Conservation (phyloP, 2,113 vertebrate genomes). For the Numida meleagris region DNA sequence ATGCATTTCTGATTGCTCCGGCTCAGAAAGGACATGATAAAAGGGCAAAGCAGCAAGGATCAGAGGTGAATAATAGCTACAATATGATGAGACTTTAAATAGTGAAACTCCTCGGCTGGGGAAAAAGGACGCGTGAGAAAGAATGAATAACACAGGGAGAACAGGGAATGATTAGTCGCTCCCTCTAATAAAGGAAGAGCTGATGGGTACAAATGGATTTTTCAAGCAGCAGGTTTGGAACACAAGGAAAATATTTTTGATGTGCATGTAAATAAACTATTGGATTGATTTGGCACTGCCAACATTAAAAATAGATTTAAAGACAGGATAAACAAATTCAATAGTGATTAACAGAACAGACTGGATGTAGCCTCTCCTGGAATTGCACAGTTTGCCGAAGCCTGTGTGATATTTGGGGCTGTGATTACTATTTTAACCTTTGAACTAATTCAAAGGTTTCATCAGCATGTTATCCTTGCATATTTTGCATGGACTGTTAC, state of each 20-base stretch:
- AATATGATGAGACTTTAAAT: background rate
- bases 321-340: background rate
- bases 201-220: background rate
- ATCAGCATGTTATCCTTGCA: background rate
- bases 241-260: background rate
- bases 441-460: background rate
- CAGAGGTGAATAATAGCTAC: background rate
- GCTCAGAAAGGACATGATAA: background rate
- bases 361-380: background rate
- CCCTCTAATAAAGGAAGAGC: background rate
- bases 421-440: background rate
- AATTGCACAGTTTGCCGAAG: background rate
- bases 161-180: background rate
- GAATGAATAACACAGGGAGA: background rate
- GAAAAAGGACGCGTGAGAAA: background rate
- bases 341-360: background rate
- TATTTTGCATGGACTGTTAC: background rate
- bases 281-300: background rate
- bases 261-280: background rate
- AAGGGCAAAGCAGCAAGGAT: background rate
- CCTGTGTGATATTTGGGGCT: fast-evolving
- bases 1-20: background rate
- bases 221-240: constrained; percentile 5
- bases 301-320: background rate
- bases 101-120: background rate